Base-by-base conservation (phyloP, 2,797 vertebrate species). In the Phoeniculus purpureus region DNA sequence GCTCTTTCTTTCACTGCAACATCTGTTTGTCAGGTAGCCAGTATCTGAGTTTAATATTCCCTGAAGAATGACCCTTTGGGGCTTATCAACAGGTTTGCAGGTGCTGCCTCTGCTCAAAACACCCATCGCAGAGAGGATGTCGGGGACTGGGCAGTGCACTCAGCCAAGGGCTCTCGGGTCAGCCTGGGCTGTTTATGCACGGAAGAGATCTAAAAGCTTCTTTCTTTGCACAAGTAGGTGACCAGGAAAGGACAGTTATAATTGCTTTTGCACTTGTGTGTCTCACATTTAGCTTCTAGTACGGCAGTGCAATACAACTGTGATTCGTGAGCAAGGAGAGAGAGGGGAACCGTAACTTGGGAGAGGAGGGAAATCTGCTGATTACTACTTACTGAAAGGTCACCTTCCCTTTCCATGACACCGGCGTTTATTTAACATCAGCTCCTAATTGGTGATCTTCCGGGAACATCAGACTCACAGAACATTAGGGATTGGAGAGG, bases 11-110 rank as follows among this genome's bases (percentile, higher is more conserved):
- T 40, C 45, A 25, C 18, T 65, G 16, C 45, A 54, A n/a, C 77
- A 78, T 54, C 52, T 81, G 60, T 75, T 87, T 81, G 67, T 94
- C 89, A 79, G 70, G 47, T 52, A 91, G 76, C 56, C 91, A 91
- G 80, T 26, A 26, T 62, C 48, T 31, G 11, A 85, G 87, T 85
- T 83, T 77, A 76, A 0, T 60, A 64, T 85, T 85, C 94, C 52
- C 87, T 70, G 25, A 77, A 82, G 48, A 65, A 34, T 1, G 1
- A 15, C 62, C 40, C 29, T 91, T 75, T 66, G 40, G 29, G 20
- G 25, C 56, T 93, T 94, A 91, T 91, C 64, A 7, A 56, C 81
- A 55, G 54, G 66, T 31, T 66, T 87, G 77, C 87, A 93, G 87
- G 76, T 89, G 67, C 29, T 89, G 68, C 45, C 65, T 94, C 78